Evolutionary conservation across 2,113 vertebrate genomes (phyloP), one percentile per base, ranked within the genome.

Genomic region (Corythaixoides concolor): DNA sequence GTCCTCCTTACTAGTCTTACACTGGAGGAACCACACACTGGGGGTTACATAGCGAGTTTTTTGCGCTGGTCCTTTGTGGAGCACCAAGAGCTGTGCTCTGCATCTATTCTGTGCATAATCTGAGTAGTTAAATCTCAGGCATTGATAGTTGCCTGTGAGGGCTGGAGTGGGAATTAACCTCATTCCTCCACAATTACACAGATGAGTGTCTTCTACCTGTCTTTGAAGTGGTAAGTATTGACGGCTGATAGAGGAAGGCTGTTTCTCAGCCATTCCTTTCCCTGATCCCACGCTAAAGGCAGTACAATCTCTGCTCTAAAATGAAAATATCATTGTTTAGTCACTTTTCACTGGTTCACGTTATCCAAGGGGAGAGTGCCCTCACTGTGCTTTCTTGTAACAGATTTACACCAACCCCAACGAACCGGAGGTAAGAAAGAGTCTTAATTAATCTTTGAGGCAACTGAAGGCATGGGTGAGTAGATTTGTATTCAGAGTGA

Each of bases 321-420:
- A 43, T 89, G 59, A 59, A 93, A 91, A 90, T 93, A 81, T 59
- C n/a, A 5, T 82, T 75, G 23, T 94, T 83, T 87, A 89, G 84
- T 89, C 72, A 91, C 26, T 90, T 87, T 59, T 96, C 58, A 60
- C n/a, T 96, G 49, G 45, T 56, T 78, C 63, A 28, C 12, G 85
- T 96, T 84, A 89, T 75, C 87, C 95, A 45, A 95, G 58, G 85
- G 56, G 93, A 91, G 93, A 85, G 77, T 96, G 63, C 24, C 74
- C 77, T 97, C 93, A 93, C 76, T 98, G 96, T 98, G 88, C 58
- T 98, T 95, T 92, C 66, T 97, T 96, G 41, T 50, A 93, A 98
- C 97, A 98, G 98, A 97, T 98, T 96, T 98, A 98, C 82, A 97
- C 98, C 90, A 96, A 98, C 93, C 96, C 98, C 75, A 91, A 97